These are phyloP conservation scores for Panthera tigris DNA, from an alignment of 2,113 vertebrate genomes.

Conservation along the genomic window DNA sequence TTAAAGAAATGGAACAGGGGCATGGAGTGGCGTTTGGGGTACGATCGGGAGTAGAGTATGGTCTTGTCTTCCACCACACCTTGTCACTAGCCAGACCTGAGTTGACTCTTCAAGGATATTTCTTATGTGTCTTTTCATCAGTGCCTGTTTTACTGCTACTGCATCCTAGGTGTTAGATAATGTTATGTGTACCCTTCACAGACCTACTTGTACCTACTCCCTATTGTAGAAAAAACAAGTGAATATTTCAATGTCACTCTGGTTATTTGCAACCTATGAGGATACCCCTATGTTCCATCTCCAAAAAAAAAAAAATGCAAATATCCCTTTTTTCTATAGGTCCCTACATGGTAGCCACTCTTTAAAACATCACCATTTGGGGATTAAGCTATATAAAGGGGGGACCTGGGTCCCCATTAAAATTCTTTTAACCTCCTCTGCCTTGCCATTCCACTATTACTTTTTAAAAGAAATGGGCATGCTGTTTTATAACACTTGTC, in stretches of 20 bases:
- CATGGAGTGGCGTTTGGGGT: background rate
- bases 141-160: background rate
- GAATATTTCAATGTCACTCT: background rate
- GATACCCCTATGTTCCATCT: background rate
- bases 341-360: background rate
- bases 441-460: background rate
- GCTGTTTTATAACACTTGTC: background rate
- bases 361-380: background rate
- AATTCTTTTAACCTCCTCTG: background rate
- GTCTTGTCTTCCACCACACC: rapidly evolving
- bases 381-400: background rate
- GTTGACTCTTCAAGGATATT: background rate
- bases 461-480: background rate
- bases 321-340: background rate
- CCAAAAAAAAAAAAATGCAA: background rate
- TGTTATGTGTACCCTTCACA: background rate
- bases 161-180: background rate
- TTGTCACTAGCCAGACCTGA: background rate
- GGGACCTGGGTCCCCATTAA: background rate
- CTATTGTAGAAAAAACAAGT: background rate
- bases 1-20: background rate
- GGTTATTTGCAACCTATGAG: background rate
- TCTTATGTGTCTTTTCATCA: background rate
- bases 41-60: background rate
- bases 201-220: background rate